These are phyloP conservation scores for Trematocara macrostoma DNA, from an alignment of 2,113 vertebrate species.

Conservation along the genomic window DNA sequence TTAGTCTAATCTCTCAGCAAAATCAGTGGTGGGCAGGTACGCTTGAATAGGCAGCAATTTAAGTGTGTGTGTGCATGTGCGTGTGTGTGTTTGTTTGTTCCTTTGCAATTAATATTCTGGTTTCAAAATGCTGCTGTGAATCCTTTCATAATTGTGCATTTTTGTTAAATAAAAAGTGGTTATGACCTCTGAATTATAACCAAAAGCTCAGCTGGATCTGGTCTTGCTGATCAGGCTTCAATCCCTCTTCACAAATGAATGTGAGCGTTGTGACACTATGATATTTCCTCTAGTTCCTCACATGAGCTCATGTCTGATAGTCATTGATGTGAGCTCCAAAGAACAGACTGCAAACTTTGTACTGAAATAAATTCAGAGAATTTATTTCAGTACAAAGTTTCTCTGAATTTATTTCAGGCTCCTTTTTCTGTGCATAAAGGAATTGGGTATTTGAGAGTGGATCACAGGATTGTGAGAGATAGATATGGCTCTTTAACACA, in stretches of 20 bases:
- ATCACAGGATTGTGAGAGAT: conserved; percentile 27
- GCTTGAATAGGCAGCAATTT: neutral
- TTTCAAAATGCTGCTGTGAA: neutral
- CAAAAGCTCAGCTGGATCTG: neutral
- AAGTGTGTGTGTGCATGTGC: neutral
- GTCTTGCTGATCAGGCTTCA: neutral
- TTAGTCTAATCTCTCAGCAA: neutral
- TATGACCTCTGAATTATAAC: neutral
- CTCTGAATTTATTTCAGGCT: neutral
- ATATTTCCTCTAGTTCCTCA: neutral
- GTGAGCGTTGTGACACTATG: neutral
- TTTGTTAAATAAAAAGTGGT: neutral
- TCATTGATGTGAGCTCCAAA: neutral
- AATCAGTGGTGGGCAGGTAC: neutral
- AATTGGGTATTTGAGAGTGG: neutral
- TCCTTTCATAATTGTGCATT: neutral
- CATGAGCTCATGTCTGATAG: neutral
- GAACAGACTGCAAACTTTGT: neutral
- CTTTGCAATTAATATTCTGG: neutral
- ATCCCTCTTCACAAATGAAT: conserved; percentile 2
- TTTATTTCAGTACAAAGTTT: neutral
- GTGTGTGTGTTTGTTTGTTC: neutral
- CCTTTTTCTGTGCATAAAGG: neutral
- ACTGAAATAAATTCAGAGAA: neutral
- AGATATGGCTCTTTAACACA: conserved; percentile 5